Evolutionary conservation across 2,797 vertebrate genomes (phyloP).

Genomic region (Poeciliopsis turneri): DNA sequence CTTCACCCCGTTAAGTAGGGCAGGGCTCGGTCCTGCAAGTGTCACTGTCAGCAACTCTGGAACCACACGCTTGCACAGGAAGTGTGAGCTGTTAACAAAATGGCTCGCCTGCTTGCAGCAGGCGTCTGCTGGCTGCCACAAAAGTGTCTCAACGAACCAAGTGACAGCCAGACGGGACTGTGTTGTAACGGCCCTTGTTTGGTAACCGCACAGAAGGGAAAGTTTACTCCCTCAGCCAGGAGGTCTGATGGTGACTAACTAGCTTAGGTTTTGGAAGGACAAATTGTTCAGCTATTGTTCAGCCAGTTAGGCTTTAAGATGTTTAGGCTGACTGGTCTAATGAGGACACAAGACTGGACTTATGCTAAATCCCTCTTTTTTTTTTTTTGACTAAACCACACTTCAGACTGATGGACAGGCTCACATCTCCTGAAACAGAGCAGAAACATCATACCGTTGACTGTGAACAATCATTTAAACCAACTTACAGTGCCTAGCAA

Average conservation of each 20-base stretch:
- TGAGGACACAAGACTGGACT: conserved; percentile 49
- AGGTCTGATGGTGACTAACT: conserved; percentile 57
- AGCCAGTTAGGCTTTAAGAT: conserved; percentile 66
- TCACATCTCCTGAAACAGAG: conserved; percentile 22
- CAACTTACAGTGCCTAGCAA: neutral
- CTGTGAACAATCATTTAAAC: conserved; percentile 28
- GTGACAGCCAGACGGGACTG: conserved; percentile 49
- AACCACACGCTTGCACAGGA: conserved; percentile 75
- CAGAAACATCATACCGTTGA: conserved; percentile 15
- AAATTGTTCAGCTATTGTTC: conserved; percentile 65
- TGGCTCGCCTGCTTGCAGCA: conserved; percentile 60
- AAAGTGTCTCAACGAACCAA: conserved; percentile 64
- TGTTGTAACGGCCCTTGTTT: conserved; percentile 51
- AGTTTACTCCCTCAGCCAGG: conserved; percentile 44
- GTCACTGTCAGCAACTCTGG: conserved; percentile 82
- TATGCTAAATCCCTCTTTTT: conserved; percentile 51
- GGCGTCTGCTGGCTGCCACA: conserved; percentile 49
- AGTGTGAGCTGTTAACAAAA: conserved; percentile 75
- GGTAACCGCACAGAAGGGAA: conserved; percentile 46
- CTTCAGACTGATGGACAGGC: conserved; percentile 38
- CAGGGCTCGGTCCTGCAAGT: conserved; percentile 79
- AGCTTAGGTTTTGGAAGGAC: conserved; percentile 62
- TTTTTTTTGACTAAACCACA: conserved; percentile 54
- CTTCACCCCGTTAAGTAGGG: conserved; percentile 81
- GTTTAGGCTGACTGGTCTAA: conserved; percentile 65